Evolutionary conservation across 2,888 invertebrate species (phyloP), one percentile per base, ranked within the genome.

Genomic region (Heterodera filipjevi): DNA sequence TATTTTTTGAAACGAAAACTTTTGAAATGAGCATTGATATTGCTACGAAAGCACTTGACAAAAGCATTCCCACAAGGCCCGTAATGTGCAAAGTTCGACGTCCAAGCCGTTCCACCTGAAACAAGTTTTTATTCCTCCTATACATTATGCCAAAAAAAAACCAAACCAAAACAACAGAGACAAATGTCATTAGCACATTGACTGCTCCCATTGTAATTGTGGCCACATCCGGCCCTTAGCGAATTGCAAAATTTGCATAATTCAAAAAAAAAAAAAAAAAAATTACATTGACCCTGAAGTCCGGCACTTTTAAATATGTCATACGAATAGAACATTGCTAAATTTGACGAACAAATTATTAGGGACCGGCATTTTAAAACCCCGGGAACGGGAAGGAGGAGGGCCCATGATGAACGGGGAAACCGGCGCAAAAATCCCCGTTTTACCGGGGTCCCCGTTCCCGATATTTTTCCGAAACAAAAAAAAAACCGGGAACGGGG

Each of bases 171-270:
- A 86, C 87, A 33, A 88, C 91, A 0, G 95, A 95, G 14, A 95
- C 91, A 2, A 95, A 84, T 0, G 95, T 95, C 94, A 83, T 83
- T 2, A 93, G 85, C 0, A 95, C 94, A 88, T 95, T 95, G 91
- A 95, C 93, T 0, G 92, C 92, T 2, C 94, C 95, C 92, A 95
- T 94, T 3, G 93, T 94, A 79, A 95, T 90, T 0, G 95, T 95
- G 0, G 95, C 95, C 81, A 92, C 93, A 85, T 94, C 93, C 0
- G 95, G 92, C 53, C 92, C 79, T 79, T 32, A 39, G 78, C 12
- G 39, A 12, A 10, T 39, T 39, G 6, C 6, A 10, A 78, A 74
- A 46, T n/a, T n/a, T 71, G 12, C 33, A 30, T 44, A 27, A 30
- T 12, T 53, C 27, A 14, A 27, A 1, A 22, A n/a, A 30, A 27